Base-by-base conservation (phyloP, 2,797 vertebrate genomes). In the Petrocephalus schoutedeni region DNA sequence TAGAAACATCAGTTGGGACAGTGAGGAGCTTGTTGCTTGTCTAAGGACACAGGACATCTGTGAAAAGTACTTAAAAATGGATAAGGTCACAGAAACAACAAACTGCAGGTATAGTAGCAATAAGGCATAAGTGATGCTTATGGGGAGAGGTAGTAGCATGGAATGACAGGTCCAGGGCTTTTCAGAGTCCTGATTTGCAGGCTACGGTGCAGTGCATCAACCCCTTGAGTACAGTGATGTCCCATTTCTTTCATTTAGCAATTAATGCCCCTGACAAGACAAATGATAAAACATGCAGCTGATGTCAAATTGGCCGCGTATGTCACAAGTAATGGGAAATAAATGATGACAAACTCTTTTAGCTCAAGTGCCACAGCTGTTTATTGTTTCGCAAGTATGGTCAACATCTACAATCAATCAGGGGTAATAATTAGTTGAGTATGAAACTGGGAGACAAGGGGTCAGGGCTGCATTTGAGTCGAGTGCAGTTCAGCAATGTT, bases 221-320 rank as follows among this genome's bases (percentile, higher is more conserved):
- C 45, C 80, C 45, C 21, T 23, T 45, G 56, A 41, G 54, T 41
- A 49, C 16, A 54, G 23, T 61, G 21, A 77, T 74, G 45, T 85
- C 41, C 28, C 49, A 64, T 51, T 85, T 87, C n/a, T 41, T 87
- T 71, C 64, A 85, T 57, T 58, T 89, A 45, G 58, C 80, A 87
- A 71, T 74, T 51, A 59, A 86, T 74, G 19, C 23, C 23, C 41
- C 51, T 49, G 64, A 87, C 53, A 87, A 77, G 64, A 74, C 57
- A 58, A 84, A 28, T 49, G 21, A 87, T 41, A 59, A 57, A 54
- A 7, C 41, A 8, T 45, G 28, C 51, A 41, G 83, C 87, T 87
- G 67, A 74, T 87, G 61, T 77, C 87, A 89, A 85, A 49, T 71
- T 85, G 86, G 57, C 57, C 67, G 61, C 88, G 87, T 89, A 85